Evolutionary conservation across 2,888 invertebrate species (phyloP), one percentile per base, ranked within the genome.

Genomic region (Pyrgus malvae): DNA sequence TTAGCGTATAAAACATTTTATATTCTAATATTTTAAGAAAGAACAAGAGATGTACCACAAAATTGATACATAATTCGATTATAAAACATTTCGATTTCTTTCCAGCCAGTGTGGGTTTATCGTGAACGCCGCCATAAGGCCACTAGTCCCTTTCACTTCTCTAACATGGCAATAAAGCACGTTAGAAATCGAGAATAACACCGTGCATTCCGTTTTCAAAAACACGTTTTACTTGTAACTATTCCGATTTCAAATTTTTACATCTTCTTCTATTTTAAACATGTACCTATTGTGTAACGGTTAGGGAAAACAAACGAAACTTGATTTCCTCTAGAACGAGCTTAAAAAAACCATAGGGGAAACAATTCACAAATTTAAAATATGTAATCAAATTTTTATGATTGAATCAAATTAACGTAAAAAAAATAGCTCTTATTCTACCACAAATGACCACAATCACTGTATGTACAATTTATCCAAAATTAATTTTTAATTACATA

Each of bases 91-190:
- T 41, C 12, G 44, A 44, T 51, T 35, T 16, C 33, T 45, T 33
- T 51, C 6, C 44, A 33, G 27, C 16, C 17, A 44, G 51, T 51
- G 53, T 45, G 45, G 38, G 37, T 38, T 48, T 53, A 38, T 53
- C 37, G 44, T 38, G 35, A 38, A 21, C 29, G 11, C 38, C 45
- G 29, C 48, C 61, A 61, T 61, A 65, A 64, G 61, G 62, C 58
- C 63, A 56, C 37, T 31, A 40, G 61, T 63, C 63, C 65, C 69
- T 69, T 69, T 69, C 69, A 68, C 67, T 62, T 61, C 48, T 51
- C 49, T 55, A 55, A 60, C 45, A 63, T 63, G 60, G 64, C 62
- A 64, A 61, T 62, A 63, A 58, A 53, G 54, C 56, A 57, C 58
- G 48, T 58, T 66, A 64, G 65, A 66, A 64, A 65, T 59, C 59